Conservation (phyloP, 1,140 invertebrate species). For the Magallana gigas region DNA sequence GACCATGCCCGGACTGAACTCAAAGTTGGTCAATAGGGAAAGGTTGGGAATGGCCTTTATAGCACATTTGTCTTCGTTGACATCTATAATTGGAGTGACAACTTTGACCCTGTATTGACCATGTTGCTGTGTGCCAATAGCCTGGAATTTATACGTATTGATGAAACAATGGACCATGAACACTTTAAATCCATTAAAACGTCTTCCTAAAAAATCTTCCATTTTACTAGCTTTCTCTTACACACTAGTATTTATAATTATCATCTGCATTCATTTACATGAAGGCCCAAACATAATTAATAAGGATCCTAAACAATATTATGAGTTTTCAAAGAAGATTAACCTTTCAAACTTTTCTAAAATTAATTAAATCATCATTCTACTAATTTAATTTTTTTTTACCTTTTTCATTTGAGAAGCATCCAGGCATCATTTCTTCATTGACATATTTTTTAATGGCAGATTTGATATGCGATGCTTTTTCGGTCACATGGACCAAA, state of each 20-base stretch:
- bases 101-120: slow-evolving; percentile 28
- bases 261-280: too few species aligned
- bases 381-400: neutral
- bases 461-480: slow-evolving; percentile 29
- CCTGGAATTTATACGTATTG: neutral
- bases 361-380: too few species aligned
- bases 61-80: neutral
- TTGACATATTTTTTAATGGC: slow-evolving; percentile 45
- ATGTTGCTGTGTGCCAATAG: slow-evolving; percentile 12
- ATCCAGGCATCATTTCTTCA: slow-evolving; percentile 45
- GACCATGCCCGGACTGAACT: neutral
- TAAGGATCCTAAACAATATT: too few species aligned
- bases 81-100: slow-evolving; percentile 34
- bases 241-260: too few species aligned
- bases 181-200: too few species aligned
- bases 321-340: too few species aligned
- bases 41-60: slow-evolving; percentile 1
- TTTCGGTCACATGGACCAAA: slow-evolving; percentile 42
- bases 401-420: slow-evolving; percentile 41
- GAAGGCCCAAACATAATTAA: too few species aligned
- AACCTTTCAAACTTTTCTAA: too few species aligned
- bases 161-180: too few species aligned
- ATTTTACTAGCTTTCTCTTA: too few species aligned
- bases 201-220: too few species aligned
- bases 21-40: slow-evolving; percentile 10